Evolutionary conservation across 2,888 invertebrate genomes (phyloP).

Genomic region (Axea sp.): DNA sequence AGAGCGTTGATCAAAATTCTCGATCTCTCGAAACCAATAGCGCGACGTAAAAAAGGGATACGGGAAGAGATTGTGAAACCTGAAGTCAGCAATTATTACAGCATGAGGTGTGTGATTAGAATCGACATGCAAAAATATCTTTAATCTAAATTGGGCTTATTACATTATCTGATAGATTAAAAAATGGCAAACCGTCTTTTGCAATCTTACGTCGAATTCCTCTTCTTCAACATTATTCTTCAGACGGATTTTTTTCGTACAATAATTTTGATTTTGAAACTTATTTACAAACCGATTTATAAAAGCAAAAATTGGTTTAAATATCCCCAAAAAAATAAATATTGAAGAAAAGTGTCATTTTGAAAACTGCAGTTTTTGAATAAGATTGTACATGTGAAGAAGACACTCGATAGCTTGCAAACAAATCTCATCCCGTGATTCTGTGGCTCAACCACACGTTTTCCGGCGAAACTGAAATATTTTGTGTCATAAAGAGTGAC

Average conservation of each 20-base stretch:
- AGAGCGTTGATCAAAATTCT: constrained; percentile 62
- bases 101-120: constrained; percentile 59
- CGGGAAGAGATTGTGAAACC: constrained; percentile 51
- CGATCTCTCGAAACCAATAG: constrained; percentile 64
- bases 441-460: constrained; percentile 65
- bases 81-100: constrained; percentile 56
- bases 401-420: constrained; percentile 51
- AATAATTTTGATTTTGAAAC: too few relatives aligned
- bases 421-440: constrained; percentile 63
- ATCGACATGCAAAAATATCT: constrained; percentile 57
- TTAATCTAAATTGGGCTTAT: constrained; percentile 51
- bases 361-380: constrained; percentile 53
- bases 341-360: constrained; percentile 13
- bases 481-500: constrained; percentile 68
- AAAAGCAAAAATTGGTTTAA: too few relatives aligned
- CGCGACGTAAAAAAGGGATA: constrained; percentile 43
- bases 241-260: too few relatives aligned
- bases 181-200: constrained; percentile 28
- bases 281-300: too few relatives aligned
- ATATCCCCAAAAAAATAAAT: too few relatives aligned
- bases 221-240: constrained; percentile 9
- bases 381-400: constrained; percentile 40
- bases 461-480: constrained; percentile 65
- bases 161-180: constrained; percentile 45
- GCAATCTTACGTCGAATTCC: constrained; percentile 11